These are phyloP conservation scores for Morbakka virulenta DNA, from an alignment of 30 jellyfish, hydroid and myxozoan genomes.

Conservation along the genomic window DNA sequence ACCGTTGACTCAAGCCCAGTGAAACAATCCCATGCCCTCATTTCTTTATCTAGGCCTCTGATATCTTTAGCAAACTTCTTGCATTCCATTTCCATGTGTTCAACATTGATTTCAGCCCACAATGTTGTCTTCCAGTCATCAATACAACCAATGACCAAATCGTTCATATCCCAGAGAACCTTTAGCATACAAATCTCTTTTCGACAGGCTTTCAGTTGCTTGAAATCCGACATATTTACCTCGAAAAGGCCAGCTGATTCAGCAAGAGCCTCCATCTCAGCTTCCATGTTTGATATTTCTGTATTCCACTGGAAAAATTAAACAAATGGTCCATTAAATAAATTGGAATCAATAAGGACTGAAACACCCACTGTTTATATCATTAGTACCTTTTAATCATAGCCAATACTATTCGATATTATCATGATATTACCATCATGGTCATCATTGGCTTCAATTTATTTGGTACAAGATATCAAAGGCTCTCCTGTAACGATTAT, in stretches of 20 bases:
- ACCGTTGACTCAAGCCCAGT: constrained; percentile 91
- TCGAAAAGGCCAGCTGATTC: constrained; percentile 97
- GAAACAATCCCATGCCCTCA: constrained; percentile 99
- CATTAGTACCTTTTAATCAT: too few relatives aligned
- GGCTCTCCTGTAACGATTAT: too few relatives aligned
- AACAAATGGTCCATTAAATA: background rate
- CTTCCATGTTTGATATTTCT: constrained; percentile 71
- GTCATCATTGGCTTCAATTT: too few relatives aligned
- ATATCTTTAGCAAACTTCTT: constrained; percentile 94
- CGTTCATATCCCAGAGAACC: constrained; percentile 89
- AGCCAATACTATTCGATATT: too few relatives aligned
- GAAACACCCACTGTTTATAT: background rate
- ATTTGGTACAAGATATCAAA: too few relatives aligned
- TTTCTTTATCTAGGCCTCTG: constrained; percentile 89
- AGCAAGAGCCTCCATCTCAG: constrained; percentile 73
- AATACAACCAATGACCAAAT: constrained; percentile 76
- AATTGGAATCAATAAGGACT: background rate
- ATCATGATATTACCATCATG: too few relatives aligned
- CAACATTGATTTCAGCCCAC: constrained; percentile 92
- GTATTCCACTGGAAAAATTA: constrained; percentile 75
- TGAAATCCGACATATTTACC: constrained; percentile 93
- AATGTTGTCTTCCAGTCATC: constrained; percentile 90
- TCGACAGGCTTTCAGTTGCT: constrained; percentile 95
- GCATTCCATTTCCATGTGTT: constrained; percentile 95
- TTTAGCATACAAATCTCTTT: constrained; percentile 86